These are phyloP conservation scores for Alectura lathami DNA, from an alignment of 2,113 vertebrate species.

Conservation along the genomic window DNA sequence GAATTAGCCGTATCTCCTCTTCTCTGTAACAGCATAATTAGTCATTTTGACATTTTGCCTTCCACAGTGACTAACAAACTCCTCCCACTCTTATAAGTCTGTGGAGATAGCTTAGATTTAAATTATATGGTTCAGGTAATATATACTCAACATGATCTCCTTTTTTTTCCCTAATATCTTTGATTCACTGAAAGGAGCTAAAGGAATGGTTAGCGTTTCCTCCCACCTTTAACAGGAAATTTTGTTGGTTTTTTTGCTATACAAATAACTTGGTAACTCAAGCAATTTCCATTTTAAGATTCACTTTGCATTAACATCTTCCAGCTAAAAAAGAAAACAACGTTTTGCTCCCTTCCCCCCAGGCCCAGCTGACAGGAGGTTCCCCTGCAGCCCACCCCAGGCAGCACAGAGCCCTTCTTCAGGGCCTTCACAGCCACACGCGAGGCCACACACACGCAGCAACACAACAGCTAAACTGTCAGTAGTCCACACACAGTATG, in stretches of 20 bases:
- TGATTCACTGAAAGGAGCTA: not conserved
- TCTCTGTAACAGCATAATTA: not conserved
- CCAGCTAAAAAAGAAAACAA: not conserved
- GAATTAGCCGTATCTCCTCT: not conserved
- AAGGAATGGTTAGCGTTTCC: not conserved
- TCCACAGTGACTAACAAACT: not conserved
- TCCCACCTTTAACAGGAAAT: not conserved
- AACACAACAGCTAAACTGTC: not conserved
- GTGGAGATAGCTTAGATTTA: not conserved
- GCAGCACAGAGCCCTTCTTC: rapidly evolving
- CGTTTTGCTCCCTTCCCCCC: not conserved
- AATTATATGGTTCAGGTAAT: not conserved
- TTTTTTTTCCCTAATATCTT: not conserved
- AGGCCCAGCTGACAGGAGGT: not conserved
- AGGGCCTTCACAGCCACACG: not conserved
- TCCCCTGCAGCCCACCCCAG: rapidly evolving
- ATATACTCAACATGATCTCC: not conserved
- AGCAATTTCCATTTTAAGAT: not conserved
- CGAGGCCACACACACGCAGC: not conserved
- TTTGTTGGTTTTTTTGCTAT: not conserved
- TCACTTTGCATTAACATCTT: not conserved
- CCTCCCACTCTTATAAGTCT: not conserved
- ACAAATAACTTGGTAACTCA: not conserved
- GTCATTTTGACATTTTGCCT: not conserved
- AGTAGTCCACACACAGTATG: rapidly evolving